Conservation (phyloP, 2,113 vertebrate genomes). For the Galemys pyrenaicus region DNA sequence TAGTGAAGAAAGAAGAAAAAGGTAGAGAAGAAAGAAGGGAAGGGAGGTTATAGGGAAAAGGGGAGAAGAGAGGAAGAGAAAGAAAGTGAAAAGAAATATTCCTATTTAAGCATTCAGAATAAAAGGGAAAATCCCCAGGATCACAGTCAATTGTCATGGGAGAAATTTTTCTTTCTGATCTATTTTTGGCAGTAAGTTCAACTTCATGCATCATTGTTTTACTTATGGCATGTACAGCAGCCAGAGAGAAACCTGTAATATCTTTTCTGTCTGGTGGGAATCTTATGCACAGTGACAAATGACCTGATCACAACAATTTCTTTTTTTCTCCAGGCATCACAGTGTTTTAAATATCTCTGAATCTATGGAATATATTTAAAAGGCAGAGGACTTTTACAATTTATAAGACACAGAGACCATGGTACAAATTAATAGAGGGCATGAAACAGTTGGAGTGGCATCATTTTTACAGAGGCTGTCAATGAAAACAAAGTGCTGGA, state of each 20-base stretch:
- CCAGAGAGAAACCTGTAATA: conserved; percentile 68
- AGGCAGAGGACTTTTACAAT: conserved; percentile 35
- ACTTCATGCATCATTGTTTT: conserved; percentile 76
- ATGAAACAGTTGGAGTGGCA: too few species aligned
- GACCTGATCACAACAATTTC: conserved; percentile 40
- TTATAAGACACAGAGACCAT: background rate
- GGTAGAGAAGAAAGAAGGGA: rapidly evolving
- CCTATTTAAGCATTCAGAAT: conserved; percentile 39
- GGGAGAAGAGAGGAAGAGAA: rapidly evolving
- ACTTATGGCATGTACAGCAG: conserved; percentile 74
- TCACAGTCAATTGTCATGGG: conserved; percentile 66
- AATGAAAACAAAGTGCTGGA: background rate
- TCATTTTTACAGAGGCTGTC: conserved; percentile 30
- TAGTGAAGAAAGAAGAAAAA: background rate
- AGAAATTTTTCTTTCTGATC: conserved; percentile 75
- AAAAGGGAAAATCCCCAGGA: conserved; percentile 66
- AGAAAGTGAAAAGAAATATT: background rate
- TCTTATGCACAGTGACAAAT: conserved; percentile 71
- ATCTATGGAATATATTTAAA: conserved; percentile 39
- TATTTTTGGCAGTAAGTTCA: conserved; percentile 78
- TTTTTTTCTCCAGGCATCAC: conserved; percentile 31
- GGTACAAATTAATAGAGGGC: background rate
- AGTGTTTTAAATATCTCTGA: conserved; percentile 65
- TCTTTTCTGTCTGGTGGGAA: conserved; percentile 69
- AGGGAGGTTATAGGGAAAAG: rapidly evolving